Evolutionary conservation across 2,797 vertebrate genomes (phyloP), one percentile per base, ranked within the genome.

Genomic region (Tiaroga cobitis): DNA sequence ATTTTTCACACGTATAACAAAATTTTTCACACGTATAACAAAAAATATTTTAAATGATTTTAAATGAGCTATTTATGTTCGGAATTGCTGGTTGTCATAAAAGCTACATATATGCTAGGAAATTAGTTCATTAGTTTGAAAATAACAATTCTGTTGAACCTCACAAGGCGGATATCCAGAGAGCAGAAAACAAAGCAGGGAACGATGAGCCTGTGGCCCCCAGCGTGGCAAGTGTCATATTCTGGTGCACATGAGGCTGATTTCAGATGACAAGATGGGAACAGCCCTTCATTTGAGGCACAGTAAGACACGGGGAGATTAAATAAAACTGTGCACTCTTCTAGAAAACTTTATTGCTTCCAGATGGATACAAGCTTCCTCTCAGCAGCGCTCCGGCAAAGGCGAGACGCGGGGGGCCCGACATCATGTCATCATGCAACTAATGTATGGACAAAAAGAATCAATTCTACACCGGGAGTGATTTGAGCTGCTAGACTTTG

Each of bases 281-380:
- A 91, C 94, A 95, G 95, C 93, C 93, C 93, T 95, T 95, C 95
- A 96, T 96, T 95, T 96, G 93, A 93, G 91, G 95, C 95, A 96
- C 96, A 96, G 95, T 95, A 91, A 96, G 95, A 95, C 95, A 94
- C 92, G 92, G 91, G 92, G 94, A 95, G 95, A 96, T 96, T 96
- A 96, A 96, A 95, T 95, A 96, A 95, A 94, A 95, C 92, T 95
- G 95, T 96, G 94, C 95, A 94, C 94, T 95, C 95, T 96, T 94
- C 94, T 92, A 96, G 95, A 97, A 96, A 96, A 96, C 92, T 95
- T 95, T 96, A 96, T 96, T 96, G 95, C 94, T 95, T 96, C 94
- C 95, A 96, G 95, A 96, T 96, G 95, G 96, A 96, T 94, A 94
- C 92, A 94, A 95, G 94, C 94, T 95, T 96, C 94, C 93, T 95